Evolutionary conservation across 2,113 vertebrate genomes (phyloP).

Genomic region (Isichthys henryi): DNA sequence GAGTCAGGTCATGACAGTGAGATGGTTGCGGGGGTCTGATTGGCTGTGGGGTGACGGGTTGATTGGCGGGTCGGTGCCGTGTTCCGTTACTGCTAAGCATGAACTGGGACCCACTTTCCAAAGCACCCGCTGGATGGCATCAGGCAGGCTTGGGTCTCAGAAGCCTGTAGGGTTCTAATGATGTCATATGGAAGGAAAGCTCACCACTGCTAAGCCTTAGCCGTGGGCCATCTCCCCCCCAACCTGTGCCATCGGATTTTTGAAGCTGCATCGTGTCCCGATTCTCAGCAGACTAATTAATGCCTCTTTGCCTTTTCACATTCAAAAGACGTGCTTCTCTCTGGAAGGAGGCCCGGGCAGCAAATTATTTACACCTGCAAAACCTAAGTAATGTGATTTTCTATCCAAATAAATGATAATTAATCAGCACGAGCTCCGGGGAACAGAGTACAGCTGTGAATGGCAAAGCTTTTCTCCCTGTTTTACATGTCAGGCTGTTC

Average conservation of each 20-base stretch:
- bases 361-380: slow-evolving; percentile 2
- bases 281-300: not conserved
- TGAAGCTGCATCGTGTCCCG: not conserved
- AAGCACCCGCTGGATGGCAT: not conserved
- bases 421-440: not conserved
- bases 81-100: not conserved
- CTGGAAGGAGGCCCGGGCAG: not conserved
- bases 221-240: not conserved
- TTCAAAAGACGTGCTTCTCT: not conserved
- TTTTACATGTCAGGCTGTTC: not conserved
- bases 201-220: not conserved
- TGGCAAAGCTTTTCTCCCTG: not conserved
- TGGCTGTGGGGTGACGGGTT: not conserved
- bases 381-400: not conserved
- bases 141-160: not conserved
- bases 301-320: not conserved
- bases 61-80: not conserved
- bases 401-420: not conserved
- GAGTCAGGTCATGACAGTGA: not conserved
- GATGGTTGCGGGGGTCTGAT: not conserved
- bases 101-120: not conserved
- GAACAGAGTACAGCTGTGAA: not conserved
- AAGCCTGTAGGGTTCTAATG: not conserved
- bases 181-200: not conserved
- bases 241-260: not conserved